Conservation (phyloP, 1,140 invertebrate species). For the Bombus waltoni region DNA sequence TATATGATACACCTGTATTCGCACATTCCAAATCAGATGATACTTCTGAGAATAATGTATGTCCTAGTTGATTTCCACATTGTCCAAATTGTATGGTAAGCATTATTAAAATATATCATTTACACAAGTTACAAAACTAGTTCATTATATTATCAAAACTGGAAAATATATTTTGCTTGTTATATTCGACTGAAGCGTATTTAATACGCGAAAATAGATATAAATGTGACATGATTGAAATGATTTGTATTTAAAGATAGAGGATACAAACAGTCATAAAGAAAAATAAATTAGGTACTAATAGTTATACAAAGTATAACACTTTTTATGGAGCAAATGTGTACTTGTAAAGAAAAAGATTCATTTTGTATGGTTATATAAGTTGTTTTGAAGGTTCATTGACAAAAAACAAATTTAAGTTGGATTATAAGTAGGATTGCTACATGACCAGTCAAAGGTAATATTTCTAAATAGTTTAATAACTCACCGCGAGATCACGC, state of each 20-base stretch:
- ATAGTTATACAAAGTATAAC: not conserved
- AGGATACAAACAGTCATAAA: not conserved
- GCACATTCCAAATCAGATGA: conserved; percentile 77
- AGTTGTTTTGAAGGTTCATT: not conserved
- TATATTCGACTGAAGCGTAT: not conserved
- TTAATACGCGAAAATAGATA: not conserved
- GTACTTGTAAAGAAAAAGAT: not conserved
- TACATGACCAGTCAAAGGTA: not conserved
- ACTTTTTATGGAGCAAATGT: not conserved
- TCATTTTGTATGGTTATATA: not conserved
- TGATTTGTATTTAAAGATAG: not conserved
- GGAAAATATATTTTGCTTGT: not conserved
- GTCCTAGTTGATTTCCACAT: conserved; percentile 84
- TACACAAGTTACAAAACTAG: not conserved
- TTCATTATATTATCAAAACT: not conserved
- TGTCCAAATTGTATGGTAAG: conserved; percentile 84
- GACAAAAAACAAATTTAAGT: not conserved
- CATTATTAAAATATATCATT: conserved; percentile 61
- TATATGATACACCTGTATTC: conserved; percentile 61
- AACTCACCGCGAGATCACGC: not conserved
- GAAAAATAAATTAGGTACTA: not conserved
- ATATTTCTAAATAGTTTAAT: not conserved
- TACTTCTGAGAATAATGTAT: conserved; percentile 79
- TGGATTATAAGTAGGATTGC: not conserved
- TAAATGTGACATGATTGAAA: not conserved